Conservation (phyloP, 2,888 invertebrate species). For the Pachymerium ferrugineum region DNA sequence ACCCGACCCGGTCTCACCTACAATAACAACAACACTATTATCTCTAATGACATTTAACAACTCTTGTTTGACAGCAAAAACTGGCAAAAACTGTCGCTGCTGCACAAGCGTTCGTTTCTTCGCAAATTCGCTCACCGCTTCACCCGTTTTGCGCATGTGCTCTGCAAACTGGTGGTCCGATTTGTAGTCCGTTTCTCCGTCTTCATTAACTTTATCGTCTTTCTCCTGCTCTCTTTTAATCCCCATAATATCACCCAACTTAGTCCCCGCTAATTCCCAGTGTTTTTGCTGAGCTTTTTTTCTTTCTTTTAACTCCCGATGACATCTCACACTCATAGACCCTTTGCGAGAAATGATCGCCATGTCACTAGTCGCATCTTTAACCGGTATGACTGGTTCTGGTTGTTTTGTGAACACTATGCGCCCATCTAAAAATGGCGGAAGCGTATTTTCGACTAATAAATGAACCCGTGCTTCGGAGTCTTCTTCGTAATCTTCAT, state of each 20-base stretch:
- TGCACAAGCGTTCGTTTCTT: conserved; percentile 74
- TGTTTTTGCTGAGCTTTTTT: conserved; percentile 96
- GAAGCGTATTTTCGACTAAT: conserved; percentile 94
- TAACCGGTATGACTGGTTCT: conserved; percentile 94
- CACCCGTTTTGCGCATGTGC: conserved; percentile 68
- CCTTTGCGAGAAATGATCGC: conserved; percentile 93
- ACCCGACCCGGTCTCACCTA: conserved; percentile 90
- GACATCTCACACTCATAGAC: conserved; percentile 78
- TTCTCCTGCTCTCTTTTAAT: conserved; percentile 69
- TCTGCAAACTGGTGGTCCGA: conserved; percentile 95
- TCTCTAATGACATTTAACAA: conserved; percentile 83
- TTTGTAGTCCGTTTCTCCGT: conserved; percentile 77
- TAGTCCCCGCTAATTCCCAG: conserved; percentile 97
- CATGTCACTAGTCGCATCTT: conserved; percentile 96
- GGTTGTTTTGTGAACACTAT: conserved; percentile 99
- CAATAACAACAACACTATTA: conserved; percentile 51
- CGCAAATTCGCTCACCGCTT: conserved; percentile 75
- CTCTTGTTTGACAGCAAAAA: conserved; percentile 91
- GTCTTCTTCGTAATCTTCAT: conserved; percentile 86
- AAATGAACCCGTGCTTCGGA: conserved; percentile 90
- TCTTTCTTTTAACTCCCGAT: conserved; percentile 94
- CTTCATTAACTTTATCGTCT: conserved; percentile 56
- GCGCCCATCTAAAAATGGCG: conserved; percentile 95
- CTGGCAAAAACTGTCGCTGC: conserved; percentile 87
- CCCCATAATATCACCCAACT: conserved; percentile 94